Evolutionary conservation across 2,113 vertebrate genomes (phyloP).

Genomic region (Polypterus senegalus): DNA sequence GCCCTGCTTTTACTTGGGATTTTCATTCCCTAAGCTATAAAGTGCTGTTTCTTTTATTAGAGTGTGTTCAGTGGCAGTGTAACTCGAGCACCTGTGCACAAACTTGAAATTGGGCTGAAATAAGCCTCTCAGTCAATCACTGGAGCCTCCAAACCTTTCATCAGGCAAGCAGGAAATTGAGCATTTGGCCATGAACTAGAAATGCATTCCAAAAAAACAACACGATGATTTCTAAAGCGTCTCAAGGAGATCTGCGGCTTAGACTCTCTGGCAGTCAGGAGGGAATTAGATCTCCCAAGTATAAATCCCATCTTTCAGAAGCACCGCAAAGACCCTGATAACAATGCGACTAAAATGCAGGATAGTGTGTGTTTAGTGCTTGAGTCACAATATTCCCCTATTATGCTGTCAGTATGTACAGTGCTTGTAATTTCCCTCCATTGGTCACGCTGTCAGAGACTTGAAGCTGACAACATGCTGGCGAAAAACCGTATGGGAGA

Average conservation of each 20-base stretch:
- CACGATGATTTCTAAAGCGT: neutral
- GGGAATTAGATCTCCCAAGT: neutral
- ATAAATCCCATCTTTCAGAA: neutral
- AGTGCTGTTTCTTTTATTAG: too few relatives aligned
- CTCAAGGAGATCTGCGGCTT: neutral
- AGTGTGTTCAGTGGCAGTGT: too few relatives aligned
- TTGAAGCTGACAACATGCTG: too few relatives aligned
- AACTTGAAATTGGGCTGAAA: too few relatives aligned
- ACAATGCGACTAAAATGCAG: neutral
- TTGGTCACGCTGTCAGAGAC: neutral
- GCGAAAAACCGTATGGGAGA: too few relatives aligned
- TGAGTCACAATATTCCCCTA: neutral
- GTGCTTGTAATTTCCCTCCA: neutral
- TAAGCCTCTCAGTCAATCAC: too few relatives aligned
- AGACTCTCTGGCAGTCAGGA: neutral
- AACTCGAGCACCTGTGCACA: too few relatives aligned
- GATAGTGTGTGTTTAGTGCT: neutral
- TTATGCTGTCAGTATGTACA: neutral
- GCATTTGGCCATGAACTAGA: too few relatives aligned
- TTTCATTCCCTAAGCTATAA: too few relatives aligned
- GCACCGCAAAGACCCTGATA: neutral
- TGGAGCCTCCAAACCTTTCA: too few relatives aligned
- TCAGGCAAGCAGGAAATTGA: too few relatives aligned
- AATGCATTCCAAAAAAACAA: conserved; percentile 1
- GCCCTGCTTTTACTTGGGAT: too few relatives aligned